These are phyloP conservation scores for Phania funesta DNA, from an alignment of 2,888 invertebrate genomes.

Conservation along the genomic window DNA sequence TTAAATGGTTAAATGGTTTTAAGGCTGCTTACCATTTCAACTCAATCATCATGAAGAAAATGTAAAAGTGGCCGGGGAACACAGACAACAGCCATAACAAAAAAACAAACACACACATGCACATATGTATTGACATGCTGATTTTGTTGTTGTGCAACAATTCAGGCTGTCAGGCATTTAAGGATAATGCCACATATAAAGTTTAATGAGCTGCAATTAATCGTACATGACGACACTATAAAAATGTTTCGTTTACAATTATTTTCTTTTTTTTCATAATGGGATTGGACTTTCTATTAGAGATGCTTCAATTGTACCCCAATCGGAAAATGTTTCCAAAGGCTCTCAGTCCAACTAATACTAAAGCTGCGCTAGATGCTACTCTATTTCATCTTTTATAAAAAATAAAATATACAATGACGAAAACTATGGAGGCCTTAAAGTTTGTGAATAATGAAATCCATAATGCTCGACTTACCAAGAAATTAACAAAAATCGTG, in stretches of 20 bases:
- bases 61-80: neutral
- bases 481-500: too few species aligned
- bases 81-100: conserved; percentile 42
- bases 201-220: conserved; percentile 81
- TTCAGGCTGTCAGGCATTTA: conserved; percentile 67
- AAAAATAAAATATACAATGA: too few species aligned
- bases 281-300: neutral
- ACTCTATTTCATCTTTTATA: too few species aligned
- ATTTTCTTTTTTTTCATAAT: conserved; percentile 1
- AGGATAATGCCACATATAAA: conserved; percentile 75
- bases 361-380: too few species aligned
- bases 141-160: conserved; percentile 35
- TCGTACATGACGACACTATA: conserved; percentile 75
- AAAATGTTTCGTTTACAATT: conserved; percentile 60
- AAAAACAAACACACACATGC: neutral
- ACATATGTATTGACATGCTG: neutral
- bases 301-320: neutral
- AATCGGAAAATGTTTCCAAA: neutral
- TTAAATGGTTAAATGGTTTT: conserved; percentile 67
- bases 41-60: conserved; percentile 34
- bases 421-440: too few species aligned
- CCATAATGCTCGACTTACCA: too few species aligned
- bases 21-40: conserved; percentile 54
- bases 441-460: too few species aligned
- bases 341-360: too few species aligned